Evolutionary conservation across 2,113 vertebrate genomes (phyloP).

Genomic region (Misgurnus anguillicaudatus): DNA sequence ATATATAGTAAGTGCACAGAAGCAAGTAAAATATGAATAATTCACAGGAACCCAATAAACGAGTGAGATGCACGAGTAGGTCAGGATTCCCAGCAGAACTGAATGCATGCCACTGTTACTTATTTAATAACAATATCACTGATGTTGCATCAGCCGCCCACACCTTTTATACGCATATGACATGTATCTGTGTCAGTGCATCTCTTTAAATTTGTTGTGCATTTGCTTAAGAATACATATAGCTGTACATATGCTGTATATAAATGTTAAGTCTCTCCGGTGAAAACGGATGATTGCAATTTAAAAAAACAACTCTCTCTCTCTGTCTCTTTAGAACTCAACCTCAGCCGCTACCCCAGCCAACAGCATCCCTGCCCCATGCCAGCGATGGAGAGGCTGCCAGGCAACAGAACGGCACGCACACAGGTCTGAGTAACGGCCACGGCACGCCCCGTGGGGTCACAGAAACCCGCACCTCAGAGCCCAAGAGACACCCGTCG

Average conservation of each 20-base stretch:
- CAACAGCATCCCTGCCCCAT: constrained; percentile 71
- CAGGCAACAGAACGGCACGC: constrained; percentile 76
- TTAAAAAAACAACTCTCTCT: constrained; percentile 50
- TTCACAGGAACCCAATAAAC: constrained; percentile 90
- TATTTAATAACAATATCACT: constrained; percentile 69
- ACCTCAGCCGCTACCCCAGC: constrained; percentile 82
- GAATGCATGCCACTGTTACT: constrained; percentile 91
- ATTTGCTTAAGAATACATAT: no score
- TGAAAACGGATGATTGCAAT: constrained; percentile 65
- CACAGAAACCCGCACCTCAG: constrained; percentile 47
- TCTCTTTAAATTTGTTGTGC: constrained; percentile 73
- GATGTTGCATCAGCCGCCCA: constrained; percentile 80
- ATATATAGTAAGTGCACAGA: constrained; percentile 69
- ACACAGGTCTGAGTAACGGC: constrained; percentile 71
- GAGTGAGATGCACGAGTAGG: constrained; percentile 82
- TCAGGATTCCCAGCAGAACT: constrained; percentile 92
- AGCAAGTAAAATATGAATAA: constrained; percentile 90
- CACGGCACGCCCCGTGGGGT: constrained; percentile 35
- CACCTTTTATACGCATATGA: constrained; percentile 90
- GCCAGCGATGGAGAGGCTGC: constrained; percentile 72
- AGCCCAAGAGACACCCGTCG: constrained; percentile 77
- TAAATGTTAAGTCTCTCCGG: constrained; percentile 7
- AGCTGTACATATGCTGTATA: neutral
- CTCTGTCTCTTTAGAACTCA: constrained; percentile 76
- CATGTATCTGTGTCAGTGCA: constrained; percentile 80